Percentiles rank a stretch among this genome's conserved stretches.
phyloP scores from a whole-genome alignment of 1,140 invertebrate species.

The Leptinotarsa texana region DNA sequence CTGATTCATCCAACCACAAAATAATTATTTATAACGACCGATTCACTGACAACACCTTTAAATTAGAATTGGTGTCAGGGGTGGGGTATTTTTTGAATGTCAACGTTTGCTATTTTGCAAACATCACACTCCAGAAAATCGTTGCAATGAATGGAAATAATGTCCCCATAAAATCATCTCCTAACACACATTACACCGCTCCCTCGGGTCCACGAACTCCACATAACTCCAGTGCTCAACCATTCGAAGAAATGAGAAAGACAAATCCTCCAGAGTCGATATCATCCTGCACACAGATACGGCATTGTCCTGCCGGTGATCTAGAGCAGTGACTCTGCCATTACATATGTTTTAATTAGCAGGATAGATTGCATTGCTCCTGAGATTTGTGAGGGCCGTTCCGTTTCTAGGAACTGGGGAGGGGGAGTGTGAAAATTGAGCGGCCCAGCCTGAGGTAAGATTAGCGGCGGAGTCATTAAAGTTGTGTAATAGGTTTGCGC shows the following conservation, averaged over 20 bases:
- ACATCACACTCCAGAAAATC: too few species aligned
- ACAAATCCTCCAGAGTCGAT: slow-evolving; percentile 13
- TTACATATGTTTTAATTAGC: slow-evolving; percentile 54
- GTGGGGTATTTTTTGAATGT: too few species aligned
- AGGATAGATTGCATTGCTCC: slow-evolving; percentile 46
- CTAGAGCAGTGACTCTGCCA: slow-evolving; percentile 43
- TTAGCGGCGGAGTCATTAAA: slow-evolving; percentile 50
- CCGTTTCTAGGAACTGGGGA: slow-evolving; percentile 27
- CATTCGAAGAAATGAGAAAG: slow-evolving; percentile 8
- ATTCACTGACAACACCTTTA: too few species aligned
- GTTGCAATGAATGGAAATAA: too few species aligned
- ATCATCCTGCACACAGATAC: slow-evolving; percentile 39
- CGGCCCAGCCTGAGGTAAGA: slow-evolving; percentile 37
- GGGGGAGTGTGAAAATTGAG: slow-evolving; percentile 23
- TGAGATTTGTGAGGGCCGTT: slow-evolving; percentile 45
- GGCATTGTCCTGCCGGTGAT: slow-evolving; percentile 43
- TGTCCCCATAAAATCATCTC: too few species aligned
- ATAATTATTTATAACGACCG: too few species aligned
- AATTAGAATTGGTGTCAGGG: too few species aligned
- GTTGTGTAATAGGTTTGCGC: slow-evolving; percentile 50
- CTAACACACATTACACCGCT: not conserved
- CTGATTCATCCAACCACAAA: too few species aligned
- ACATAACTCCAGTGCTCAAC: not conserved
- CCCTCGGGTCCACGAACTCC: not conserved
- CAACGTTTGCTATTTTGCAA: too few species aligned